These are phyloP conservation scores for Phallusia fumigata DNA, from an alignment of 23 tunicate species.

Conservation along the genomic window DNA sequence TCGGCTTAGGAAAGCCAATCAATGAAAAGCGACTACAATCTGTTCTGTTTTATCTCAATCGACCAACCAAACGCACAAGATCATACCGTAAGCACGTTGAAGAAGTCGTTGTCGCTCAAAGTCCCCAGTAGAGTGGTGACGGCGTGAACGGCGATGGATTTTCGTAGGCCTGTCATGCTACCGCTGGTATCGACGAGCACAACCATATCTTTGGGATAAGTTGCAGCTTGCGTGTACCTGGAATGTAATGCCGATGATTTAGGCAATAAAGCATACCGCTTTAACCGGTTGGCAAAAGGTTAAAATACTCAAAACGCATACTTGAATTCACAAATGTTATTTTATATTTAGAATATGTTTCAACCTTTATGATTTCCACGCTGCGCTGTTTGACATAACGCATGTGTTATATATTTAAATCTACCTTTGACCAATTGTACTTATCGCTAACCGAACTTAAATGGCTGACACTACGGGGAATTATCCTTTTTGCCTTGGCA, in stretches of 20 bases:
- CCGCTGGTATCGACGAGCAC: slow-evolving; percentile 91
- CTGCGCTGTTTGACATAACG: too few species aligned
- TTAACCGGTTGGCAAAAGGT: too few species aligned
- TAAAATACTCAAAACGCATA: too few species aligned
- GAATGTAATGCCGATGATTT: not conserved
- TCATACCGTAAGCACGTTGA: slow-evolving; percentile 84
- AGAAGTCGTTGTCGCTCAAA: slow-evolving; percentile 84
- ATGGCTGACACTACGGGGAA: too few species aligned
- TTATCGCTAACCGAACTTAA: too few species aligned
- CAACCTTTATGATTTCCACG: too few species aligned
- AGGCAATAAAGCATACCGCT: too few species aligned
- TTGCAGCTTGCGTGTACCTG: slow-evolving; percentile 90
- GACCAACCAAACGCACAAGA: not conserved
- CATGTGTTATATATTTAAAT: too few species aligned
- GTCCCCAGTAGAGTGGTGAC: slow-evolving; percentile 54
- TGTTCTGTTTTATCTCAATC: not conserved
- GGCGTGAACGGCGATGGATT: slow-evolving; percentile 53
- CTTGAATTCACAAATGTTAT: too few species aligned
- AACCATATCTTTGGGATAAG: slow-evolving; percentile 80
- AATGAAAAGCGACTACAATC: slow-evolving; percentile 7
- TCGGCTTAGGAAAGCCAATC: not conserved
- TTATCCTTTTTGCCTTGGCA: too few species aligned
- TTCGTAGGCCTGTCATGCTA: slow-evolving; percentile 87
- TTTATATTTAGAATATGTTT: too few species aligned
- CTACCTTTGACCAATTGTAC: too few species aligned